Percentiles rank a stretch among this genome's conserved stretches.
Conservation (phyloP, 2,888 invertebrate species). For the Phoenoteleia sp. region DNA sequence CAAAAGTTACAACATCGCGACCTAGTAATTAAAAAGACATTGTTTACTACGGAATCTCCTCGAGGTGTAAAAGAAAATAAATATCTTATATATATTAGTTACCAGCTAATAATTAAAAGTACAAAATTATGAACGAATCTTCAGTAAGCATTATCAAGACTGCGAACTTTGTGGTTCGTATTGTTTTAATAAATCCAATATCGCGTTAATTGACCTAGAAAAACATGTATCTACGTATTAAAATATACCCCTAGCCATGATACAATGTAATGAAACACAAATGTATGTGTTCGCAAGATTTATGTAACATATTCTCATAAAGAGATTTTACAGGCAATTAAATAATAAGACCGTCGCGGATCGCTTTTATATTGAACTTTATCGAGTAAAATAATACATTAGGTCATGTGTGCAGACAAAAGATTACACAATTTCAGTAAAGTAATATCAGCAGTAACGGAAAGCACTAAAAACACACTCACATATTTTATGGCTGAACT, state of each 20-base stretch:
- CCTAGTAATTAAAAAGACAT: no score
- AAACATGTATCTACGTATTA: background rate
- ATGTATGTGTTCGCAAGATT: background rate
- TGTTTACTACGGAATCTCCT: no score
- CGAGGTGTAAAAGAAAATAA: no score
- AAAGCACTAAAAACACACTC: conserved; percentile 20
- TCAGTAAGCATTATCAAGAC: no score
- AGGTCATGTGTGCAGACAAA: conserved; percentile 30
- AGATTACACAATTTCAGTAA: conserved; percentile 34
- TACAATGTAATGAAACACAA: background rate
- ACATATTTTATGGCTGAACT: conserved; percentile 23
- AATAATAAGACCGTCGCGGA: conserved; percentile 42
- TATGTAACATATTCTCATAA: background rate
- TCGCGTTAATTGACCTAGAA: no score
- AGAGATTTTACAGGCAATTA: conserved; percentile 47
- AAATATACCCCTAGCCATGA: background rate
- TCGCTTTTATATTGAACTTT: conserved; percentile 46
- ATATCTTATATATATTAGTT: no score
- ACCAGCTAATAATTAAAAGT: no score
- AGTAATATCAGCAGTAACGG: conserved; percentile 28
- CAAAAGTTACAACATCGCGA: no score
- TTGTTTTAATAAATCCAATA: no score
- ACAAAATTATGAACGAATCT: no score
- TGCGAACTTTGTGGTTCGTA: no score
- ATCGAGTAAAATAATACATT: conserved; percentile 51